Conservation (phyloP, 92 coral and sea anemone genomes). For the Actinostola sp. region DNA sequence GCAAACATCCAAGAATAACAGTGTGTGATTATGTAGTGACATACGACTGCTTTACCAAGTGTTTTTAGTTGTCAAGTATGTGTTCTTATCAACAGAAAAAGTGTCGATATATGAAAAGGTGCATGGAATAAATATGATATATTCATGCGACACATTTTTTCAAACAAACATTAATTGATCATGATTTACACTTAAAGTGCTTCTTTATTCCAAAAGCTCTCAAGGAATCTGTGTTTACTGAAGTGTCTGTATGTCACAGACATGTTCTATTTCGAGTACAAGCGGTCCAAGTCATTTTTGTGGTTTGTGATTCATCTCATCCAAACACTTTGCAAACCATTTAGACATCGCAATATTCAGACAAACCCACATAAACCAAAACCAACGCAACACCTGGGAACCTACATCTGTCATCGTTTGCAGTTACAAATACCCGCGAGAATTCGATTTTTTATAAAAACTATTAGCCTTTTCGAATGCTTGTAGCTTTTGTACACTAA, state of each 20-base stretch:
- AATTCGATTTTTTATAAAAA: neutral
- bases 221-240: neutral
- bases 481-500: no score
- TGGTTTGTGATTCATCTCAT: slow-evolving; percentile 2
- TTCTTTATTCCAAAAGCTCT: slow-evolving; percentile 16
- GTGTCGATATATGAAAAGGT: no score
- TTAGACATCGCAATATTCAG: neutral
- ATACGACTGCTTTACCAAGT: slow-evolving; percentile 1
- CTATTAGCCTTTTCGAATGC: no score
- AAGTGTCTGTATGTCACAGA: neutral
- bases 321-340: neutral
- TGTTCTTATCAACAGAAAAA: no score
- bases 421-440: neutral
- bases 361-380: neutral
- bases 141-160: no score
- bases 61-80: no score
- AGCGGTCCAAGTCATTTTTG: neutral
- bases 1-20: slow-evolving; percentile 12
- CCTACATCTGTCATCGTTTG: slow-evolving; percentile 5
- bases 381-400: neutral
- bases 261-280: neutral
- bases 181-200: no score
- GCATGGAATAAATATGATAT: no score
- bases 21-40: neutral
- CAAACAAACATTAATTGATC: no score